Conservation (phyloP, 1,140 invertebrate genomes). For the Melitaea cinxia region DNA sequence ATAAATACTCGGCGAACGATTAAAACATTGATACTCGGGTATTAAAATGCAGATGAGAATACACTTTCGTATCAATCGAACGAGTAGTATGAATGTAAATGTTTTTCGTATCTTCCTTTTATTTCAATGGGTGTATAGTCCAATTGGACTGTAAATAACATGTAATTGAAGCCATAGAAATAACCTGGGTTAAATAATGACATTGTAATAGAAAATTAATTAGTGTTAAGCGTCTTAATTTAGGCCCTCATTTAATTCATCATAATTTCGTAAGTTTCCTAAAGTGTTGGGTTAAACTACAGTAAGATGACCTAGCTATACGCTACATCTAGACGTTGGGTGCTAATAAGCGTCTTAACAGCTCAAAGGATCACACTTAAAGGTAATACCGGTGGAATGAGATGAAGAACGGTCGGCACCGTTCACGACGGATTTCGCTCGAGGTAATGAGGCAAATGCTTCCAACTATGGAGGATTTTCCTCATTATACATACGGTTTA, state of each 20-base stretch:
- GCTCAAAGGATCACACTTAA: slow-evolving; percentile 44
- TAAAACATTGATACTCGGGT: too few species aligned
- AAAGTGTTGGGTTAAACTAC: slow-evolving; percentile 4
- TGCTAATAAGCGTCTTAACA: slow-evolving; percentile 39
- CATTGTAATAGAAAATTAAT: background rate
- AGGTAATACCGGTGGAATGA: slow-evolving; percentile 32
- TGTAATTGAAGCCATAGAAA: too few species aligned
- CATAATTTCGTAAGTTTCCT: background rate
- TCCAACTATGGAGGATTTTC: slow-evolving; percentile 37
- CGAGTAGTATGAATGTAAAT: too few species aligned
- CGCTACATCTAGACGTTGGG: slow-evolving; percentile 20
- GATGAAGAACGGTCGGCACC: slow-evolving; percentile 28
- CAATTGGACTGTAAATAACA: too few species aligned
- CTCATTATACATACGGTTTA: slow-evolving; percentile 11
- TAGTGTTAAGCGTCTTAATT: background rate
- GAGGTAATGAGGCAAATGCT: slow-evolving; percentile 21
- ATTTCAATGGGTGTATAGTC: too few species aligned
- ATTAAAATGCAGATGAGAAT: too few species aligned
- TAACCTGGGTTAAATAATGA: too few species aligned
- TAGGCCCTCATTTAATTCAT: background rate
- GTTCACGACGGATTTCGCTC: slow-evolving; percentile 33
- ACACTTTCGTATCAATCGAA: too few species aligned
- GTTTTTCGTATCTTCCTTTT: too few species aligned
- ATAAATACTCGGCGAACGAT: too few species aligned
- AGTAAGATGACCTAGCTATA: slow-evolving; percentile 23